Percentiles rank a stretch among this genome's conserved stretches.
Conservation (phyloP, 1,140 invertebrate species). For the Drosophila aff. region DNA sequence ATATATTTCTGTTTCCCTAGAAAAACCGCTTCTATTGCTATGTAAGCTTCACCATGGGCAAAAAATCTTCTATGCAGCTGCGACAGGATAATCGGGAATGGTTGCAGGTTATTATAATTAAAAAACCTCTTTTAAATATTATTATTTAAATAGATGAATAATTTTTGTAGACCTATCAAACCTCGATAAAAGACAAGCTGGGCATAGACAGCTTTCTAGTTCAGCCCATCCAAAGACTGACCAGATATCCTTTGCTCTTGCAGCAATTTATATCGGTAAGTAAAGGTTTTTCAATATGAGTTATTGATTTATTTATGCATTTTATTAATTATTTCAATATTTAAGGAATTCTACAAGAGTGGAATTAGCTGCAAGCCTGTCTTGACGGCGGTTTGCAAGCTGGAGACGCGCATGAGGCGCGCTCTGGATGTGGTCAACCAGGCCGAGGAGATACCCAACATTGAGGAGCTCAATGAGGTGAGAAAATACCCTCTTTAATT, state of each 20-base stretch:
- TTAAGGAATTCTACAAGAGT: conserved; percentile 80
- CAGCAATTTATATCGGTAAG: conserved; percentile 84
- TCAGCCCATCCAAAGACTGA: conserved; percentile 85
- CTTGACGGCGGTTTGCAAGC: conserved; percentile 73
- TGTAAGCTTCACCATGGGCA: conserved; percentile 78
- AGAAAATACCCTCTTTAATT: neutral
- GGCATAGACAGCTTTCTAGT: conserved; percentile 84
- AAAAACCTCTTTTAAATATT: neutral
- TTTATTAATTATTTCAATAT: neutral
- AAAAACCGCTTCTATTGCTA: conserved; percentile 82
- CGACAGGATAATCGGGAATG: conserved; percentile 76
- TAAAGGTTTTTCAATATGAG: accelerated
- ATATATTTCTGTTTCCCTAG: conserved; percentile 35
- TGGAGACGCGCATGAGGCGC: conserved; percentile 81
- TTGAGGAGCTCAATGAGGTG: conserved; percentile 79
- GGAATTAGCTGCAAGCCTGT: conserved; percentile 81
- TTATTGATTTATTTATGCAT: neutral
- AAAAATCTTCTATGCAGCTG: conserved; percentile 78
- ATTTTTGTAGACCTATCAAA: conserved; percentile 66
- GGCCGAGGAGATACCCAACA: conserved; percentile 78
- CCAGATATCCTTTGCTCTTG: conserved; percentile 82
- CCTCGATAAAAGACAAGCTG: conserved; percentile 81
- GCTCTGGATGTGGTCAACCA: conserved; percentile 83
- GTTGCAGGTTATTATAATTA: conserved; percentile 59
- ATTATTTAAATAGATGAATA: neutral